A percentile compares a stretch with the other conserved stretches of the same genome.
Conservation (phyloP, 2,797 vertebrate genomes). For the Scolopax rusticola region DNA sequence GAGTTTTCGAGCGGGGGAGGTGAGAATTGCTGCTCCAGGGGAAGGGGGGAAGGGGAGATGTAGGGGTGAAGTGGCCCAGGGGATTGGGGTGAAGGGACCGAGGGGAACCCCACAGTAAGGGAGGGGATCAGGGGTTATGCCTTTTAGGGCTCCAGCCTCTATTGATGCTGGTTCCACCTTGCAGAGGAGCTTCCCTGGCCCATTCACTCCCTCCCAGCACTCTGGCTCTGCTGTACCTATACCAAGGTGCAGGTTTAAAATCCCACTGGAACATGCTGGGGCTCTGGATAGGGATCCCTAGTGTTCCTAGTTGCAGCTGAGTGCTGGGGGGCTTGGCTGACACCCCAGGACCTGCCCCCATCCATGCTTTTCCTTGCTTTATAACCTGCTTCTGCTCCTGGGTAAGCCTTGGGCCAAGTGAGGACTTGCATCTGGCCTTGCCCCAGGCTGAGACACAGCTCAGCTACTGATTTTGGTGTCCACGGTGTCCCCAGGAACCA, state of each 20-base stretch:
- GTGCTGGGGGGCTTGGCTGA: not conserved
- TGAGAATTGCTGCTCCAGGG: not conserved
- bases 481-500: not conserved
- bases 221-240: not conserved
- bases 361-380: not conserved
- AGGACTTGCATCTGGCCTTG: not conserved
- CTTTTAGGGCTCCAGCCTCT: not conserved
- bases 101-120: not conserved
- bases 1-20: not conserved
- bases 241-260: not conserved
- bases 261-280: not conserved
- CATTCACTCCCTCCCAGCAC: not conserved
- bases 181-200: not conserved
- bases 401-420: not conserved
- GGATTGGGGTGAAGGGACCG: not conserved
- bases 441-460: not conserved
- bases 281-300: not conserved
- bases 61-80: not conserved
- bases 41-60: not conserved
- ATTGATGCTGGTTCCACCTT: not conserved
- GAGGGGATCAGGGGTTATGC: fast-evolving
- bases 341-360: not conserved
- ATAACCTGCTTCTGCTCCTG: fast-evolving
- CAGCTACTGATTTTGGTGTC: not conserved
- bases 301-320: not conserved